Evolutionary conservation across 1,140 invertebrate species (phyloP), one percentile per base, ranked within the genome.

Genomic region (Heliconius congener): DNA sequence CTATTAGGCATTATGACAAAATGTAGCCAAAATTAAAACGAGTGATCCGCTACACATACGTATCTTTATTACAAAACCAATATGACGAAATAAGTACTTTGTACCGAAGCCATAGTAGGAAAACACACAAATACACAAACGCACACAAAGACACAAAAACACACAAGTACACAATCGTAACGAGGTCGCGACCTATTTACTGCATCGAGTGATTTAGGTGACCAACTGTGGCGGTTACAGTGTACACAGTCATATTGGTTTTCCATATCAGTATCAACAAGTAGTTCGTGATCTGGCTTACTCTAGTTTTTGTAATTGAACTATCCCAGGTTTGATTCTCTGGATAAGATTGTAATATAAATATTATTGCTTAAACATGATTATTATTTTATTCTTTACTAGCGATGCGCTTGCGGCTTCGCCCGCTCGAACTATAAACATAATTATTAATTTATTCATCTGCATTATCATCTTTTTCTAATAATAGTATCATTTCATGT

Each of bases 161-260:
- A 66, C n/a, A 9, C n/a, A 16, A 60, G 27, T 66, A 30, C 27
- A 13, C 13, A 30, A 27, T 66, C 0, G 34, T 74, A 70, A 74
- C 77, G 60, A 57, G 77, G 77, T 78, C 77, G 39, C 73, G 72
- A 78, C 77, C 72, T 73, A 78, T 78, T 74, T 78, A 27, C 52
- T 37, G 52, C 52, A 46, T 73, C 52, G 52, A 46, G 66, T 78
- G 72, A 74, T 73, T 78, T 78, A 74, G 50, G 71, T 78, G 55
- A 34, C 34, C 77, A 78, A 66, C 30, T 78, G 46, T 57, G 27
- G 55, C 77, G 52, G 60, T 16, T 30, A 30, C 30, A 66, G 60
- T 66, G 27, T 11, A 30, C 2, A 30, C 30, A 30, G 2, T 30
- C 60, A 66, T 66, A 66, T 66, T 66, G 23, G 23, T 66, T 66